Base-by-base conservation (phyloP, 2,888 invertebrate genomes). In the Blomia tropicalis region DNA sequence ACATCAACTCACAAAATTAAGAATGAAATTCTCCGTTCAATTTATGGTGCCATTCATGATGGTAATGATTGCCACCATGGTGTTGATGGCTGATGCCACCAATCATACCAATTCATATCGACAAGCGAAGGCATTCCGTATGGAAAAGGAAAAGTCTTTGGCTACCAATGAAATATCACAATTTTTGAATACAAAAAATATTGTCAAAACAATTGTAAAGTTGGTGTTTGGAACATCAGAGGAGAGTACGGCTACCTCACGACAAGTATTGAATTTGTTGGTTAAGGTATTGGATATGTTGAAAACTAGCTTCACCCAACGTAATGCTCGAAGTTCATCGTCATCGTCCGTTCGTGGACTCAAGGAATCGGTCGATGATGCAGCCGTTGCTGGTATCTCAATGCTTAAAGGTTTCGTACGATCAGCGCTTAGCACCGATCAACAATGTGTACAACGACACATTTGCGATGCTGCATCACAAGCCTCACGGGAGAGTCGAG, bases 231-330 rank as follows among this genome's bases (percentile, higher is more conserved):
- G 69, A 4, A 66, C 64, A 22, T 65, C 66, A 19, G 69, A 69
- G 31, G 69, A 69, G 44, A 67, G 66, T 47, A 64, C 68, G 1
- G 69, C 69, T 0, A 69, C 69, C 5, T 68, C 68, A 1, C 63
- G 69, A 41, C 68, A 69, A 51, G 68, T 69, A 14, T 44, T 69
- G 5, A 67, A 66, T 30, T 58, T 69, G 31, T 62, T 69, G 30
- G 68, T 66, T 23, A 65, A 63, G 23, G 68, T 91, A 47, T 77
- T 91, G 77, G 90, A 91, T 71, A 89, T 90, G 63, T 76, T 91
- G 72, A 89, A 89, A 77, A 88, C 88, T 30, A 89, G 89, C 41
- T 88, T 91, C 79, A 88, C 88, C 30, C 89, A 90, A 75, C 83
- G 90, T 70, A 23, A 29, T 56, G 88, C 89, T 23, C 75, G 89